Evolutionary conservation across 2,113 vertebrate species (phyloP).

Genomic region (Potamarius usumacintae): DNA sequence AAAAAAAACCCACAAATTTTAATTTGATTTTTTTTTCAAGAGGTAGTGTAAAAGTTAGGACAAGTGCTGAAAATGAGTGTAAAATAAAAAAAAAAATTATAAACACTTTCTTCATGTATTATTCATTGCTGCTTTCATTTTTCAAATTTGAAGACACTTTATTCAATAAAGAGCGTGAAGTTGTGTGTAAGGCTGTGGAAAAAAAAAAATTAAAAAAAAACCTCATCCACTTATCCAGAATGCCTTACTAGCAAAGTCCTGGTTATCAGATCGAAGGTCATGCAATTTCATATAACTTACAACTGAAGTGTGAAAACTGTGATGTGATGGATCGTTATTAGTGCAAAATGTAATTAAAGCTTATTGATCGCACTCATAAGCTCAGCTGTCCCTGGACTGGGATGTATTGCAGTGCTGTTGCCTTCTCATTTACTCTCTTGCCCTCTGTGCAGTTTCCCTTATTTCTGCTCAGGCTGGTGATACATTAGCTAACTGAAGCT

Average conservation of each 20-base stretch:
- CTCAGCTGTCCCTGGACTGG: slow-evolving; percentile 11
- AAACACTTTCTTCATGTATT: neutral
- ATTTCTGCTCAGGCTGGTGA: neutral
- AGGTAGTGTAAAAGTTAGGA: neutral
- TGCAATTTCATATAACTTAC: slow-evolving; percentile 38
- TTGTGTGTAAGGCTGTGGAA: neutral
- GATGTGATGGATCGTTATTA: slow-evolving; percentile 39
- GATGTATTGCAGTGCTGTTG: slow-evolving; percentile 15
- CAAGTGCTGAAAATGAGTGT: neutral
- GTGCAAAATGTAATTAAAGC: slow-evolving; percentile 36
- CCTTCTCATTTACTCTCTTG: slow-evolving; percentile 33
- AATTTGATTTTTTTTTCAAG: neutral
- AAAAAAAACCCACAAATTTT: neutral
- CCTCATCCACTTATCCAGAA: neutral
- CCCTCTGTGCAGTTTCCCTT: slow-evolving; percentile 22
- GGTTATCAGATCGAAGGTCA: slow-evolving; percentile 29
- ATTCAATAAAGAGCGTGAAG: neutral
- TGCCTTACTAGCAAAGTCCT: neutral
- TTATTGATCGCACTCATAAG: slow-evolving; percentile 43
- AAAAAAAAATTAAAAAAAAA: too few species aligned
- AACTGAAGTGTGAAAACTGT: slow-evolving; percentile 18
- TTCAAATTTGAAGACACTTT: neutral
- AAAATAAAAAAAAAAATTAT: neutral
- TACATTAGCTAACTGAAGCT: neutral
- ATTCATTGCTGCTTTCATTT: neutral